Evolutionary conservation across 2,888 invertebrate genomes (phyloP).

Genomic region (Acutogordius australiensis): DNA sequence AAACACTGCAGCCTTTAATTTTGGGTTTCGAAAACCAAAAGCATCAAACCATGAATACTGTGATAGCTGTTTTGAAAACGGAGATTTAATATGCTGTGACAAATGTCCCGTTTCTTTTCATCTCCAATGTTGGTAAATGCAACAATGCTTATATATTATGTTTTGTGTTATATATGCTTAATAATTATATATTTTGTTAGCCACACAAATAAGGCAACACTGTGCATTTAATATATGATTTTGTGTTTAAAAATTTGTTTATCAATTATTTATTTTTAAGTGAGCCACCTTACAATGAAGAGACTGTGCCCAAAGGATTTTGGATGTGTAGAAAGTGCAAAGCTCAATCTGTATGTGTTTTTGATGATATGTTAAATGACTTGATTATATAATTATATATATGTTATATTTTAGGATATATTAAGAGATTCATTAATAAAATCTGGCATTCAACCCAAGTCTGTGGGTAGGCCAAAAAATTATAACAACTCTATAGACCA

Average conservation of each 20-base stretch:
- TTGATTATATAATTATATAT: no score
- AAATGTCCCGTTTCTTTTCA: conserved; percentile 82
- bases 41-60: conserved; percentile 45
- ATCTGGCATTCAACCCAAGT: no score
- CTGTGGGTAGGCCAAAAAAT: no score
- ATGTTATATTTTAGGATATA: neutral
- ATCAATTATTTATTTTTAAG: conserved; percentile 26
- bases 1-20: neutral
- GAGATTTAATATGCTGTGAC: conserved; percentile 76
- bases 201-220: no score
- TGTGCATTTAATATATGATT: neutral
- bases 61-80: conserved; percentile 72
- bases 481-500: no score
- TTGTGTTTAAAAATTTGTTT: conserved; percentile 8
- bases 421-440: neutral
- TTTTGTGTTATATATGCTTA: no score
- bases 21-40: conserved; percentile 7
- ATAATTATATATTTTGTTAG: no score
- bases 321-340: conserved; percentile 62
- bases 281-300: conserved; percentile 63
- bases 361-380: no score
- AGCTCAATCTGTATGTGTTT: neutral
- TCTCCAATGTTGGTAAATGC: conserved; percentile 57
- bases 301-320: conserved; percentile 58
- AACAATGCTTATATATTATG: neutral